phyloP scores from a whole-genome alignment of 2,113 vertebrate species.

The Entelurus aequoreus region DNA sequence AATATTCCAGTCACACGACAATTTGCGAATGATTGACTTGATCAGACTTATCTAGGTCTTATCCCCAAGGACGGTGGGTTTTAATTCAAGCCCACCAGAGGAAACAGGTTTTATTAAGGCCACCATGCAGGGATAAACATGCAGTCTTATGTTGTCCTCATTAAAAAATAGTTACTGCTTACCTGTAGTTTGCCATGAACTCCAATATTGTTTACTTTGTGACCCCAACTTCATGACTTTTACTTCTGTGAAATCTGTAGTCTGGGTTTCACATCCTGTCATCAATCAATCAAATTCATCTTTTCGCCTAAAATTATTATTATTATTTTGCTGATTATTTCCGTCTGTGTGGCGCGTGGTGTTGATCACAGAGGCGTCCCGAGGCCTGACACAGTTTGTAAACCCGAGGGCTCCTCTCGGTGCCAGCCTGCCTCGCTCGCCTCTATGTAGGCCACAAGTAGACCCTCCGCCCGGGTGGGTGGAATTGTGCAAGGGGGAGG shows the following conservation, averaged over 20 bases:
- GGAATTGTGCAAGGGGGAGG: conserved; percentile 8
- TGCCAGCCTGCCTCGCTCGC: conserved; percentile 62
- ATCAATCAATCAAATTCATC: conserved; percentile 53
- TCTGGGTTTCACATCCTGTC: conserved; percentile 56
- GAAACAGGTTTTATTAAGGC: conserved; percentile 52
- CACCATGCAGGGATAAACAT: conserved; percentile 19
- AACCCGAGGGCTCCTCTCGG: conserved; percentile 60
- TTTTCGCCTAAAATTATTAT: conserved; percentile 29
- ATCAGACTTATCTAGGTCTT: conserved; percentile 54
- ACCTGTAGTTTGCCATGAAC: neutral
- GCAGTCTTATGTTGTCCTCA: neutral
- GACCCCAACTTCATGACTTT: neutral
- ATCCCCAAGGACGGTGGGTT: conserved; percentile 43
- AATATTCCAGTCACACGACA: conserved; percentile 34
- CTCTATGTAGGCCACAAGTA: conserved; percentile 69
- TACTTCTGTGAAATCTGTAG: neutral
- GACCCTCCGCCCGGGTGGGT: conserved; percentile 51
- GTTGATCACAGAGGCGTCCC: conserved; percentile 63
- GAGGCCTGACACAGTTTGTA: conserved; percentile 74
- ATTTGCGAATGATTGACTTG: conserved; percentile 54
- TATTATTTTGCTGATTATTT: conserved; percentile 22
- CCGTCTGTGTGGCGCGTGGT: conserved; percentile 40
- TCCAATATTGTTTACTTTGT: neutral
- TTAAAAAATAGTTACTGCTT: conserved; percentile 4
- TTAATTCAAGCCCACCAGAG: conserved; percentile 62